These are phyloP conservation scores for Zaprionus vittiger DNA, from an alignment of 1,140 invertebrate genomes.

Conservation along the genomic window DNA sequence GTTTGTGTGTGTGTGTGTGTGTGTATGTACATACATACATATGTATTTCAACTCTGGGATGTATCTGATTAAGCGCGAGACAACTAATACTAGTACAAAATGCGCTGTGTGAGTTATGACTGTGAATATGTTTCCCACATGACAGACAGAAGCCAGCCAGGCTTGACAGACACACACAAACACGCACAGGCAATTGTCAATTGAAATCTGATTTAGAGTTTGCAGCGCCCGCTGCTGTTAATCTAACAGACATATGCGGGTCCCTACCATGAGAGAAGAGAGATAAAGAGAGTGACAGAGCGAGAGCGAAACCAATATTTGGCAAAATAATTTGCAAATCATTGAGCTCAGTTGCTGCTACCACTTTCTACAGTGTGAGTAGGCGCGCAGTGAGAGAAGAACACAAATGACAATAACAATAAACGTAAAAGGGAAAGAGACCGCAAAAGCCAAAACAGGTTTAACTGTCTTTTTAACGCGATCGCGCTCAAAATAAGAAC, in stretches of 20 bases:
- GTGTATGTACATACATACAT: no score
- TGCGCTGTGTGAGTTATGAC: slow-evolving; percentile 2
- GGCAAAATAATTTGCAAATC: slow-evolving; percentile 10
- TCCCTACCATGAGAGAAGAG: background rate
- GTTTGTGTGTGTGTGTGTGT: background rate
- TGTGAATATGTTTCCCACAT: slow-evolving; percentile 14
- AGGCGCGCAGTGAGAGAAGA: slow-evolving; percentile 15
- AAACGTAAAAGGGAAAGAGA: slow-evolving; percentile 42
- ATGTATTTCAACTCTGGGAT: background rate
- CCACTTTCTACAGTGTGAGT: slow-evolving; percentile 29
- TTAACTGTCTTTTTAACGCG: slow-evolving; percentile 63
- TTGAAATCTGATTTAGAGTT: slow-evolving; percentile 1
- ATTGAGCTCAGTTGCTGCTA: background rate
- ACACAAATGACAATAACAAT: slow-evolving; percentile 42
- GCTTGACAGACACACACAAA: no score
- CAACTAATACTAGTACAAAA: background rate
- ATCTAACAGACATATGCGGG: background rate
- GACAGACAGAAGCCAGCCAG: background rate
- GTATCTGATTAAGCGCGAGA: slow-evolving; percentile 12
- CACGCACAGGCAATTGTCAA: background rate
- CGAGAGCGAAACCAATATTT: slow-evolving; percentile 13
- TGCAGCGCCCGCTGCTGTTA: background rate
- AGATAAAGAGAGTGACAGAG: background rate
- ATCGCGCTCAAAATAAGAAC: slow-evolving; percentile 55
- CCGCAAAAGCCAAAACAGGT: slow-evolving; percentile 63